These are phyloP conservation scores for Gortyna flavago DNA, from an alignment of 2,888 invertebrate genomes.

Conservation along the genomic window DNA sequence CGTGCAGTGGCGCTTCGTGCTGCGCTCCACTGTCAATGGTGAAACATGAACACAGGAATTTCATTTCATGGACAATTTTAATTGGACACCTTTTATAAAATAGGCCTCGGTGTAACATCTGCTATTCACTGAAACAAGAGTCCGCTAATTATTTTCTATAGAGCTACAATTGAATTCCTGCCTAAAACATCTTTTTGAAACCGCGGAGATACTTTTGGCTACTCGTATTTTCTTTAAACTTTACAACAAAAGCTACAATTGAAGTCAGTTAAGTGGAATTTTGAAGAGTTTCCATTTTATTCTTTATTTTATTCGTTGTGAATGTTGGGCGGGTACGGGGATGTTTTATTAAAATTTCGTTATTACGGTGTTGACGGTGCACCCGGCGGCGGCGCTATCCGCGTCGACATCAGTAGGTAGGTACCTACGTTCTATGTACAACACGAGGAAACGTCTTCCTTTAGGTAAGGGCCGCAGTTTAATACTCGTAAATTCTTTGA, in stretches of 20 bases:
- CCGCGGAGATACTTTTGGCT: constrained; percentile 67
- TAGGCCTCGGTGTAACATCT: constrained; percentile 62
- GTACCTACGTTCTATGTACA: constrained; percentile 44
- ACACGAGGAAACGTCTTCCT: constrained; percentile 74
- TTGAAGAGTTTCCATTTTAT: constrained; percentile 74
- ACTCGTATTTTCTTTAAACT: constrained; percentile 69
- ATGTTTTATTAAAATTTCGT: constrained; percentile 86
- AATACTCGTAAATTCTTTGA: constrained; percentile 84
- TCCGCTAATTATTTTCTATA: constrained; percentile 67
- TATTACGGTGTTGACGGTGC: constrained; percentile 80
- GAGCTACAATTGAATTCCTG: constrained; percentile 61
- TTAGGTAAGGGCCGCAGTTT: constrained; percentile 78
- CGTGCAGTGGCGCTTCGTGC: constrained; percentile 51
- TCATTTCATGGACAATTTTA: constrained; percentile 76
- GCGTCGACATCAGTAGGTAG: constrained; percentile 49
- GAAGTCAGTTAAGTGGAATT: constrained; percentile 75
- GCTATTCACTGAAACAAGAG: constrained; percentile 66
- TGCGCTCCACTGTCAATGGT: constrained; percentile 73
- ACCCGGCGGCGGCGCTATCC: constrained; percentile 58
- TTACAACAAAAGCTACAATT: constrained; percentile 76
- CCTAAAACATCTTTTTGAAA: constrained; percentile 65
- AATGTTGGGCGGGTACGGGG: constrained; percentile 71
- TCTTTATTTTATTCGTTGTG: constrained; percentile 74
- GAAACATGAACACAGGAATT: constrained; percentile 72
- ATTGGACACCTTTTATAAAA: constrained; percentile 77